Evolutionary conservation across 2,888 invertebrate genomes (phyloP).

Genomic region (Eremobia ochroleuca): DNA sequence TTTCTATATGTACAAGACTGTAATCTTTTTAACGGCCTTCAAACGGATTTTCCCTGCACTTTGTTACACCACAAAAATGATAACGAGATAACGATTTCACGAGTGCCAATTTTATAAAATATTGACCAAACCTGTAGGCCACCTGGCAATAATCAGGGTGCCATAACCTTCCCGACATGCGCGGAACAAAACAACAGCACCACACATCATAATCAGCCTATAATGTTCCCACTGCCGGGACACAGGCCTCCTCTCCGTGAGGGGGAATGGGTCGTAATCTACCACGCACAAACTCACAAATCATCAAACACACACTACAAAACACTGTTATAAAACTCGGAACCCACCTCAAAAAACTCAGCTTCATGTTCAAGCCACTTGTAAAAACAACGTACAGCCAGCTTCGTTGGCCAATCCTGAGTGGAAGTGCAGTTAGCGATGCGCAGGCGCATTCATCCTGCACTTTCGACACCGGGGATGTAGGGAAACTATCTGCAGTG

Average conservation of each 20-base stretch:
- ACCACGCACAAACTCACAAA: background rate
- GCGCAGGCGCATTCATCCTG: conserved; percentile 42
- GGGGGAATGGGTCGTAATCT: background rate
- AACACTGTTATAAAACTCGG: background rate
- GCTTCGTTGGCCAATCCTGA: conserved; percentile 38
- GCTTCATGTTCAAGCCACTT: conserved; percentile 48
- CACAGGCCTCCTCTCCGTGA: too few relatives aligned
- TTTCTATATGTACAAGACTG: too few relatives aligned
- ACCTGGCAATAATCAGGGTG: background rate
- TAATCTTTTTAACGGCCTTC: background rate
- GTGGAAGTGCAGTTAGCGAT: conserved; percentile 53
- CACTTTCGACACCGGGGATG: conserved; percentile 49
- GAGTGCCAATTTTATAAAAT: background rate
- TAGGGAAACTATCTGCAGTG: conserved; percentile 60
- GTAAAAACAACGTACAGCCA: conserved; percentile 45
- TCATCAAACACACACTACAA: background rate
- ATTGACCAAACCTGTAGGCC: background rate
- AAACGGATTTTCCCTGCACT: background rate
- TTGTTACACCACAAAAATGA: background rate
- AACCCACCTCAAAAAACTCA: conserved; percentile 55
- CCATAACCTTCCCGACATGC: too few relatives aligned
- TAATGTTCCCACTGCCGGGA: background rate
- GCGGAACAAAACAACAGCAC: too few relatives aligned
- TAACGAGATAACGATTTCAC: background rate
- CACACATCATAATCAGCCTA: background rate